phyloP scores from a whole-genome alignment of 2,888 invertebrate species.

The Ornithoptera alexandrae region DNA sequence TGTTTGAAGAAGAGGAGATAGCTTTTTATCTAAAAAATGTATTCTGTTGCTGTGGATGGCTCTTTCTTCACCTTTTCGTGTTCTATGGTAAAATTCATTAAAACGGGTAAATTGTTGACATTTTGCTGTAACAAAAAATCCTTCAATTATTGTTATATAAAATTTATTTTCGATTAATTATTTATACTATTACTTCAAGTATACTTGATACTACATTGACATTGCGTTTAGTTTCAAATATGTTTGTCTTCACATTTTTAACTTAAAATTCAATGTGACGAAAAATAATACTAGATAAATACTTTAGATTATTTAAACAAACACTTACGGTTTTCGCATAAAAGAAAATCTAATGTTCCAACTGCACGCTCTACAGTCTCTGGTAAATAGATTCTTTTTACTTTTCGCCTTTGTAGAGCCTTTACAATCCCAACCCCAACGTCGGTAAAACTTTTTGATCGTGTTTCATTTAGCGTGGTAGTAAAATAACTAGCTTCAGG shows the following conservation, averaged over 20 bases:
- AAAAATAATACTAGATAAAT: not conserved
- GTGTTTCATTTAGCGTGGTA: constrained; percentile 15
- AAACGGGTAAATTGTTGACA: constrained; percentile 34
- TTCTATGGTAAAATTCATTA: constrained; percentile 50
- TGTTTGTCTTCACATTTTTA: not conserved
- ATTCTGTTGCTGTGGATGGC: constrained; percentile 40
- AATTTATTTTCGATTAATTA: not conserved
- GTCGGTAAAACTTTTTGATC: constrained; percentile 45
- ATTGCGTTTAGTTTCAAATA: not conserved
- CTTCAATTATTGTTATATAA: not conserved
- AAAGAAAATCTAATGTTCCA: constrained; percentile 49
- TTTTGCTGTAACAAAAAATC: constrained; percentile 43
- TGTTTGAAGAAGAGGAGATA: constrained; percentile 57
- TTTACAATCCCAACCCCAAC: constrained; percentile 57
- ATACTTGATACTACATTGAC: not conserved
- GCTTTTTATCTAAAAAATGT: constrained; percentile 46
- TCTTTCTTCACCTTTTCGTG: constrained; percentile 60
- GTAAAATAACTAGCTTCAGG: constrained; percentile 20
- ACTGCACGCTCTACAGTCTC: constrained; percentile 56
- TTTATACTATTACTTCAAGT: not conserved
- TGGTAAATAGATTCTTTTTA: constrained; percentile 55
- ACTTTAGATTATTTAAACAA: not conserved
- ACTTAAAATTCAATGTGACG: not conserved
- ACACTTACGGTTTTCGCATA: constrained; percentile 46
- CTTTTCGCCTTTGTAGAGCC: constrained; percentile 47